Evolutionary conservation across 2,113 vertebrate genomes (phyloP).

Genomic region (Pipra filicauda): DNA sequence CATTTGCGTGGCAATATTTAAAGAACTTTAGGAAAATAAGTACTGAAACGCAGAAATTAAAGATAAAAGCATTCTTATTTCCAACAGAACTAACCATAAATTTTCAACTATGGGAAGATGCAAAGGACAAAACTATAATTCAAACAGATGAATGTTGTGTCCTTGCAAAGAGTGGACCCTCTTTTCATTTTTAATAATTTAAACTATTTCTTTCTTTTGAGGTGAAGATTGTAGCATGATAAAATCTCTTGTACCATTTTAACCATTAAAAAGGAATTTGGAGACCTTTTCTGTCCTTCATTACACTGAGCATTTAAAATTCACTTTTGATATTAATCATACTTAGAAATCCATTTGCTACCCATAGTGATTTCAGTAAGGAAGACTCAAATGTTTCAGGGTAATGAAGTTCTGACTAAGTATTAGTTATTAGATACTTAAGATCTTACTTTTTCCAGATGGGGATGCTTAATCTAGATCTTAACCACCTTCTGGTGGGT

Average conservation of each 20-base stretch:
- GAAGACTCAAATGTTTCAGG: background rate
- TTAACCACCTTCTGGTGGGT: background rate
- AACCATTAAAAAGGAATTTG: conserved; percentile 28
- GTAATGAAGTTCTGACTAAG: background rate
- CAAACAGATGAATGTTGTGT: background rate
- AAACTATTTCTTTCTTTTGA: conserved; percentile 4
- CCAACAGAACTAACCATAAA: background rate
- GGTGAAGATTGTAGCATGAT: background rate
- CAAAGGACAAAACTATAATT: background rate
- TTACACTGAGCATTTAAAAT: conserved; percentile 33
- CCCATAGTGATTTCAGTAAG: background rate
- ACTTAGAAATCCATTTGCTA: conserved; percentile 48
- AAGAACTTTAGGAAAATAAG: background rate
- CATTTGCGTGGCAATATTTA: background rate
- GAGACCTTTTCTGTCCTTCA: conserved; percentile 12
- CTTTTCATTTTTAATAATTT: background rate
- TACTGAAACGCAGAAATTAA: background rate
- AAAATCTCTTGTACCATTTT: background rate
- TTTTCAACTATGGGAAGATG: background rate
- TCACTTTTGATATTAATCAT: conserved; percentile 36
- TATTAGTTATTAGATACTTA: conserved; percentile 47
- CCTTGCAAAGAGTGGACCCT: background rate
- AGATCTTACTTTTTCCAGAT: background rate
- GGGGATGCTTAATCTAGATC: background rate
- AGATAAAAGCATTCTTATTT: background rate